These are phyloP conservation scores for Doryteuthis pealeii DNA, from an alignment of 1,140 invertebrate species.

Conservation along the genomic window DNA sequence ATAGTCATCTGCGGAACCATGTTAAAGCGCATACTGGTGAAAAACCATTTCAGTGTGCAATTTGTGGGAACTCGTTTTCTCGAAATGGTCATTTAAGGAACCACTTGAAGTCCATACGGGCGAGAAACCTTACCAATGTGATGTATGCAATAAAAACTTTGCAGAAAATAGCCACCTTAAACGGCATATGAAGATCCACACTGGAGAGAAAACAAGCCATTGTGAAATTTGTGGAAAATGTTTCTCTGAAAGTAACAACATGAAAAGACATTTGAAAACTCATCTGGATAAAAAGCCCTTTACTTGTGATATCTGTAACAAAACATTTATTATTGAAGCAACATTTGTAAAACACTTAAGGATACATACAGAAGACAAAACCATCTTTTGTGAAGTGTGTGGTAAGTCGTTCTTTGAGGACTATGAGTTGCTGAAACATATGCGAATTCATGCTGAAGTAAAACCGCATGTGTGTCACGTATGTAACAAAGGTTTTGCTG, in stretches of 20 bases:
- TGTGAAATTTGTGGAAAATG: neutral
- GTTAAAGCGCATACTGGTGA: too few species aligned
- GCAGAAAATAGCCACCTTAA: neutral
- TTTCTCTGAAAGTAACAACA: neutral
- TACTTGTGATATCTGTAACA: neutral
- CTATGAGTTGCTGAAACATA: neutral
- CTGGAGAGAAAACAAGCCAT: neutral
- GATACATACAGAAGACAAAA: neutral
- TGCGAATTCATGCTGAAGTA: neutral
- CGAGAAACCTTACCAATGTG: neutral
- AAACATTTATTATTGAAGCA: neutral
- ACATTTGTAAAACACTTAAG: constrained; percentile 3
- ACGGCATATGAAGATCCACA: neutral
- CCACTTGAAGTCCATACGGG: neutral
- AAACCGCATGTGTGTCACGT: constrained; percentile 23
- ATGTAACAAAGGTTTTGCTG: constrained; percentile 27
- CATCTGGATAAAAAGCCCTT: neutral
- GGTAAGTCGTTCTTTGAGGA: constrained; percentile 37
- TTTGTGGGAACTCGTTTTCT: neutral
- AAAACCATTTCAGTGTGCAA: neutral
- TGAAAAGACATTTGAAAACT: neutral
- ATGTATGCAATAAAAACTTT: neutral
- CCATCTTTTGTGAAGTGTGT: neutral
- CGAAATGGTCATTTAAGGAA: neutral
- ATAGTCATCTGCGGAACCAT: neutral